These are phyloP conservation scores for Myrmophylax atrothorax DNA, from an alignment of 2,113 vertebrate genomes.

Conservation along the genomic window DNA sequence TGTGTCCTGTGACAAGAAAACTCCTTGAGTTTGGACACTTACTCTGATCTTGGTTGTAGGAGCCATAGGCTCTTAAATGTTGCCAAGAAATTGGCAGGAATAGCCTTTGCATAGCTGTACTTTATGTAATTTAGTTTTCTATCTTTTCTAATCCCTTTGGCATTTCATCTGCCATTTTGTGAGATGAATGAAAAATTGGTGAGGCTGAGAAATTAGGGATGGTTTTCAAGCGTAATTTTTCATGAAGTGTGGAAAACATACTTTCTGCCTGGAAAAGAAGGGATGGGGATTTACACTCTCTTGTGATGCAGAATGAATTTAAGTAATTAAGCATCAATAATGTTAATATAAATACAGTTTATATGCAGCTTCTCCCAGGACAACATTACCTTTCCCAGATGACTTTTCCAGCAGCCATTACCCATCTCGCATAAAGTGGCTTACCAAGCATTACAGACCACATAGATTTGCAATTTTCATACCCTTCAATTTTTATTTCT, in stretches of 20 bases:
- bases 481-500: background rate
- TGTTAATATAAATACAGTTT: background rate
- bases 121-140: background rate
- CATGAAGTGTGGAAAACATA: background rate
- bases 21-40: background rate
- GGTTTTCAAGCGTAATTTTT: background rate
- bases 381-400: background rate
- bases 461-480: background rate
- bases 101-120: background rate
- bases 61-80: background rate
- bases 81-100: background rate
- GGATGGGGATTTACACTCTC: background rate
- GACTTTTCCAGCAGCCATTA: background rate
- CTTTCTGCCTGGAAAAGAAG: background rate
- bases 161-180: background rate
- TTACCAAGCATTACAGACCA: background rate
- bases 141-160: background rate
- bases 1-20: background rate
- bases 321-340: background rate
- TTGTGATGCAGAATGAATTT: background rate
- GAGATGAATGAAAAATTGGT: background rate
- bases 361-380: background rate
- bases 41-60: background rate
- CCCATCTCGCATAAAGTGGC: background rate
- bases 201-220: background rate